Evolutionary conservation across 2,113 vertebrate genomes (phyloP), one percentile per base, ranked within the genome.

Genomic region (Chionodraco myersi): DNA sequence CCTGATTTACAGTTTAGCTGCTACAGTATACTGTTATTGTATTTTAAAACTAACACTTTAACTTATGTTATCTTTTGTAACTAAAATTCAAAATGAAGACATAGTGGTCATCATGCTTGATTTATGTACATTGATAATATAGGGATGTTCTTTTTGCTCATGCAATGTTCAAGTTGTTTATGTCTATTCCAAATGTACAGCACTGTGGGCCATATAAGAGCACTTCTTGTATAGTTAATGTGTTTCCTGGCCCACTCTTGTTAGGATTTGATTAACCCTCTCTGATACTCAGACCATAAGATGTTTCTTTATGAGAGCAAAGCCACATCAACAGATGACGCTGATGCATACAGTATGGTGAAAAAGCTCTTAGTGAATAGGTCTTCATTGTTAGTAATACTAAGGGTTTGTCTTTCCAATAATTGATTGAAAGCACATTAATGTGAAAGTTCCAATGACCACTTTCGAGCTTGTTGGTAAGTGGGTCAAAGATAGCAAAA

Each of bases 401-500:
- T 8, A 7, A 47, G 9, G 2, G 34, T 13, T 21, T 69, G 3
- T 4, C 16, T 23, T 57, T 16, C 10, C 6, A 15, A 13, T 53
- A 7, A 0, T 18, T 44, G 60, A 70, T 69, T 53, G 34, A 13
- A 53, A 53, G 16, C 48, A 53, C n/a, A 56, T 62, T 10, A n/a
- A 54, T 59, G 45, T 16, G 2, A 18, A 65, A 15, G 69, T 83
- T 44, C 41, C 53, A n/a, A 13, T 75, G 36, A 45, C 44, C 15
- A 8, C 23, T 13, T 18, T 41, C 21, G 59, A 14, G 16, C 16
- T 23, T 77, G 18, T 34, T 30, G 63, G 23, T 30, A 26, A 72
- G 9, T 30, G 18, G 59, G 47, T 82, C 66, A 67, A 23, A 62
- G 59, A 62, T 47, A n/a, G 60, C 1, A n/a, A 41, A 59, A 30